Evolutionary conservation across 2,888 invertebrate species (phyloP), one percentile per base, ranked within the genome.

Genomic region (Diplolepis rosae): DNA sequence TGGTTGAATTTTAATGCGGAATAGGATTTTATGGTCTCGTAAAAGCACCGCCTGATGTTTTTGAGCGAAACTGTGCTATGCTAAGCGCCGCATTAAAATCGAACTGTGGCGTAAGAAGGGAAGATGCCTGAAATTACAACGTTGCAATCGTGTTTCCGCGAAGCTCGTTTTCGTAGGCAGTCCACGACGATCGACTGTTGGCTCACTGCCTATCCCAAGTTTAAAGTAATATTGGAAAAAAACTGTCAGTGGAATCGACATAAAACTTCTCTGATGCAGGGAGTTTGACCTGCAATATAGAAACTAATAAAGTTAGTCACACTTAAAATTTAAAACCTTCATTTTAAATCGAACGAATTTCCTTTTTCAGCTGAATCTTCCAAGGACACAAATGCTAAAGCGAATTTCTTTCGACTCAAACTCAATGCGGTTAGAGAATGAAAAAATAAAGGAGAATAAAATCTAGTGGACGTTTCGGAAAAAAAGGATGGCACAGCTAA

Each of bases 121-220:
- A 61, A 61, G 61, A 61, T 42, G 61, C 39, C 61, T 61, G 61
- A 61, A 61, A 61, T 61, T 61, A 61, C 61, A 61, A 61, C 61
- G 39, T 61, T 42, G 61, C 61, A 61, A 61, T 42, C 39, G 61
- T 42, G 27, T 61, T 61, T 61, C 61, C 61, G 39, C 61, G 39
- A 61, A 61, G 61, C 39, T 61, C 39, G 39, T 61, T 61, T 39
- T 61, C 24, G 27, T 35, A 61, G 61, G 22, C 22, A 56, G 22
- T 56, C 3, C 32, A 24, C 56, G n/a, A 39, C 24, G 24, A 61
- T 61, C 39, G 39, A 61, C 39, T 24, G 39, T 61, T 61, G 61
- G 39, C 61, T 61, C 39, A 39, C 27, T 61, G 56, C 56, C 39
- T 61, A 39, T 42, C n/a, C 39, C 27, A 24, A 39, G 39, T 61